Evolutionary conservation across 2,797 vertebrate species (phyloP), one percentile per base, ranked within the genome.

Genomic region (Tympanoctomys barrerae): DNA sequence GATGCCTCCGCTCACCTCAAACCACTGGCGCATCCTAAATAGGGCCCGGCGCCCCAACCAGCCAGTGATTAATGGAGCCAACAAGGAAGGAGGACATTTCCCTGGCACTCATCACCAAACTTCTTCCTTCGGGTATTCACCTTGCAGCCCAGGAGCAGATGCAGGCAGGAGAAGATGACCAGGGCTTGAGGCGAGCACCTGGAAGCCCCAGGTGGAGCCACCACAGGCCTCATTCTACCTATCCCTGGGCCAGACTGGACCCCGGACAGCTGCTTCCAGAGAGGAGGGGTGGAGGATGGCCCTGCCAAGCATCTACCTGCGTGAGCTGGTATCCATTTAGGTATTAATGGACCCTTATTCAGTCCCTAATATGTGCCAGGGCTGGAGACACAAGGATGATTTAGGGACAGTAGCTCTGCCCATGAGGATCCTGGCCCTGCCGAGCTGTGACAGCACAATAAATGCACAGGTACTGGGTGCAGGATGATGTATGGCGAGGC

Each of bases 31-130:
- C 87, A 91, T 96, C 99, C 98, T 98, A 98, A 99, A 99, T 98
- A 98, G 98, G 59, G 87, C 96, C 94, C 0, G 0, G 70, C 0
- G 90, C 97, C 94, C 95, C 83, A 90, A 46, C 42, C 46, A 78
- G 96, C 64, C 31, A 11, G 97, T 98, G 99, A 99, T 99, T 98
- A 98, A 99, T 98, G 98, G 96, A 79, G 3, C 28, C 68, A 90
- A 62, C 7, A 57, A 52, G 80, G n/a, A 5, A 4, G 8, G 89
- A 57, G 96, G 89, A 95, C 36, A 0, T 14, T 49, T 36, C 78
- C 0, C 64, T 2, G 57, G 68, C 97, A 94, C 87, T 2, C 0
- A 7, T 84, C 86, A 52, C 5, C 0, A 16, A 52, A 93, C 49
- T 14, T 6, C 68, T 57, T 94, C 85, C 96, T 95, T 33, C 57